A percentile compares a stretch with the other conserved stretches of the same genome.
Conservation (phyloP, 2,113 vertebrate genomes). For the Pagrus major region DNA sequence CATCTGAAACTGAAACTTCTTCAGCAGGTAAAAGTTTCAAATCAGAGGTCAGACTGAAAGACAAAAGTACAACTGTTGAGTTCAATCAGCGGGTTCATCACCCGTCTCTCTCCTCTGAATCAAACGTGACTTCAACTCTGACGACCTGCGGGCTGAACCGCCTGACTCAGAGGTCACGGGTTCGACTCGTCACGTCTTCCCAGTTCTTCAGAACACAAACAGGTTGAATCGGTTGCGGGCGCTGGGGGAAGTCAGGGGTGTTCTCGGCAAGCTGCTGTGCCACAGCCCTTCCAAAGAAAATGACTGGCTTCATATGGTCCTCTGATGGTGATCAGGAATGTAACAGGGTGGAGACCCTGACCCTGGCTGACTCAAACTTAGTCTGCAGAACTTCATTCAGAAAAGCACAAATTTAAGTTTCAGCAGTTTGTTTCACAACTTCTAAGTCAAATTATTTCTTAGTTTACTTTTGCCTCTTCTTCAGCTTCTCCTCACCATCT, state of each 20-base stretch:
- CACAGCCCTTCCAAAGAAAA: slow-evolving; percentile 30
- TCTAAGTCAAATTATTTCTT: background rate
- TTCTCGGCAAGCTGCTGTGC: background rate
- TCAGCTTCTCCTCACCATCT: too few species aligned
- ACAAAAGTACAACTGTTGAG: too few species aligned
- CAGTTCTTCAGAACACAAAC: background rate
- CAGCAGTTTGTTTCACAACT: background rate
- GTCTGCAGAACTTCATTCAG: slow-evolving; percentile 1
- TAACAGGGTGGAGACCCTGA: slow-evolving; percentile 9
- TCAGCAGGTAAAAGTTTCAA: too few species aligned
- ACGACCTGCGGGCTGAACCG: background rate
- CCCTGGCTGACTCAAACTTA: background rate
- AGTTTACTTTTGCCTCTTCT: too few species aligned
- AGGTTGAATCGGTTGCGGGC: background rate
- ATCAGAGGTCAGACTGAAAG: too few species aligned
- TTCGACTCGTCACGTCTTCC: too few species aligned
- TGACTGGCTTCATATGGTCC: slow-evolving; percentile 51
- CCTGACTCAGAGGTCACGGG: background rate
- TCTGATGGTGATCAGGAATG: slow-evolving; percentile 28
- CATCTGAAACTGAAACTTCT: too few species aligned
- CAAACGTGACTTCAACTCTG: too few species aligned
- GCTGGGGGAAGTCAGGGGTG: background rate
- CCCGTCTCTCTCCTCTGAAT: too few species aligned
- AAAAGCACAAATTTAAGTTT: background rate
- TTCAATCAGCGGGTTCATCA: too few species aligned